Percentiles rank a stretch among this genome's conserved stretches.
phyloP scores from a whole-genome alignment of 2,888 invertebrate genomes.

The Tetranychus truncatus region DNA sequence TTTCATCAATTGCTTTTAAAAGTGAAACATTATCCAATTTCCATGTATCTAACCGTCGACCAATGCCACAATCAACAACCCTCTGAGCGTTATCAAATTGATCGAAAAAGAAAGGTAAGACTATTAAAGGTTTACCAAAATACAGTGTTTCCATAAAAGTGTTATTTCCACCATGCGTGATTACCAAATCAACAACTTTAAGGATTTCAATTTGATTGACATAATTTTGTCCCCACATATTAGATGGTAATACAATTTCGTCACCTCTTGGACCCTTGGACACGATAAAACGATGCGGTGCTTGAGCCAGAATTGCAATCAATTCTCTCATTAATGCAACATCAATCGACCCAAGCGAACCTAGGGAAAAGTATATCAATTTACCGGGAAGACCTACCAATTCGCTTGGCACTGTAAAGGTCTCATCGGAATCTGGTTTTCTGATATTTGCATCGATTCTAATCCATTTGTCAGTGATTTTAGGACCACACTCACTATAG shows the following conservation, averaged over 20 bases:
- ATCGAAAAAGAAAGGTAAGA: neutral
- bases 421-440: neutral
- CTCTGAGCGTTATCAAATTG: conserved; percentile 3
- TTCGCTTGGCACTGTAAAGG: neutral
- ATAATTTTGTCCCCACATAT: conserved; percentile 1
- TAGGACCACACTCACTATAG: neutral
- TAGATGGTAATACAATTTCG: neutral
- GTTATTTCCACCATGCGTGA: conserved; percentile 6
- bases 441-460: neutral
- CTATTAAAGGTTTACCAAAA: conserved; percentile 2
- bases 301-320: neutral
- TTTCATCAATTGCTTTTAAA: neutral
- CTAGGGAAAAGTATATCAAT: conserved; percentile 4
- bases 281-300: conserved; percentile 4
- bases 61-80: neutral
- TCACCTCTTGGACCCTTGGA: neutral
- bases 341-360: neutral
- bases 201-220: neutral
- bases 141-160: neutral
- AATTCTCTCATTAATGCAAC: neutral
- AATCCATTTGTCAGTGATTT: neutral
- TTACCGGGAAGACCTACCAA: neutral
- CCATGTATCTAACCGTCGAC: neutral
- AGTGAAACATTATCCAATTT: neutral
- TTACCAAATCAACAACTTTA: neutral